phyloP scores from a whole-genome alignment of 1,140 invertebrate species.

The Caenorhabditis brenneri region DNA sequence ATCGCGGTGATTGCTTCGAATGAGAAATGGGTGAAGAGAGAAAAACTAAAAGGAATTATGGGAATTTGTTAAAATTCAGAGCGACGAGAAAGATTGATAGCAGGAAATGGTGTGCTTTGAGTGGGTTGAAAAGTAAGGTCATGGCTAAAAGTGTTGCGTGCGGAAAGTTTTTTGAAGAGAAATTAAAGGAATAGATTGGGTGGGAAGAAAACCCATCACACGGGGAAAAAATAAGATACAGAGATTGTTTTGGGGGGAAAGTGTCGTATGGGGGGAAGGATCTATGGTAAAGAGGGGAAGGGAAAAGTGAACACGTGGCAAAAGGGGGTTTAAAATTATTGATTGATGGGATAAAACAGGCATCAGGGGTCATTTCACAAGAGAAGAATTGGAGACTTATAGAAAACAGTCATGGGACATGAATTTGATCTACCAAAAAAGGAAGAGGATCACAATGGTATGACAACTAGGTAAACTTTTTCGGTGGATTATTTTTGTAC shows the following conservation, averaged over 20 bases:
- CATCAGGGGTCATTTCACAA: slow-evolving; percentile 41
- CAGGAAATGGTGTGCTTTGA: neutral
- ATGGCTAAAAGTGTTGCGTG: neutral
- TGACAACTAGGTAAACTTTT: slow-evolving; percentile 2
- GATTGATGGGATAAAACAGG: slow-evolving; percentile 13
- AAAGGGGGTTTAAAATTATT: slow-evolving; percentile 8
- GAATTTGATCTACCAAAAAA: slow-evolving; percentile 16
- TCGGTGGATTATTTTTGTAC: slow-evolving; percentile 1
- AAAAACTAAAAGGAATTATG: neutral
- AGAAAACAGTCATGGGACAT: slow-evolving; percentile 25
- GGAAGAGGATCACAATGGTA: slow-evolving; percentile 5
- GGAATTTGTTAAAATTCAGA: neutral
- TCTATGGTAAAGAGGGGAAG: neutral
- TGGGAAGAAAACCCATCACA: neutral
- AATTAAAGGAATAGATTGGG: neutral
- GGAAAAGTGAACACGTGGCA: neutral
- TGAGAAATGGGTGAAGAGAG: neutral
- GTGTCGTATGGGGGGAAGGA: neutral
- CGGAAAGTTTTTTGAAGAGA: neutral
- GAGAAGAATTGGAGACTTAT: neutral
- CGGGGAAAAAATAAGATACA: slow-evolving; percentile 24
- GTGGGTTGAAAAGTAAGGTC: neutral
- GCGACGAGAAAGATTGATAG: neutral
- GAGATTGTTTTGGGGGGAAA: slow-evolving; percentile 8
- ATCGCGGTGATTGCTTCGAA: neutral